These are phyloP conservation scores for Lasioglossum malachurum DNA, from an alignment of 2,888 invertebrate genomes.

Conservation along the genomic window DNA sequence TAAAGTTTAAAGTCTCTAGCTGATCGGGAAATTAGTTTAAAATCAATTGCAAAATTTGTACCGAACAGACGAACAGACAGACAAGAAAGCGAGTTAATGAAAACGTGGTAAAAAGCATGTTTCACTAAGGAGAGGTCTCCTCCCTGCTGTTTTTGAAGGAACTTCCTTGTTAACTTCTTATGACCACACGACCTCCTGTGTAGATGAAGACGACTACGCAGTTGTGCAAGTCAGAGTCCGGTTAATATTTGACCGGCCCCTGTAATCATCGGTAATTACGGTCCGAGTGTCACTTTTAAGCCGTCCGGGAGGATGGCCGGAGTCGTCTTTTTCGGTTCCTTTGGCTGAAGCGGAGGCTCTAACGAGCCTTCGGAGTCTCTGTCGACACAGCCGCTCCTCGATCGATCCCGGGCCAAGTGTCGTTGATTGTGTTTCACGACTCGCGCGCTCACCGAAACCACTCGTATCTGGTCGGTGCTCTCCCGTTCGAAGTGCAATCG, in stretches of 20 bases:
- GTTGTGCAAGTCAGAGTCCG: background rate
- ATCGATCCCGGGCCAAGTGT: conserved; percentile 50
- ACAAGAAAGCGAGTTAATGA: too few species aligned
- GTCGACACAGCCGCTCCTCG: conserved; percentile 23
- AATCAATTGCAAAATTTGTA: too few species aligned
- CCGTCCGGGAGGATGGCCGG: background rate
- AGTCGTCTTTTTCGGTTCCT: background rate
- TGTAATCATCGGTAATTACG: conserved; percentile 6
- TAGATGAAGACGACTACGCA: background rate
- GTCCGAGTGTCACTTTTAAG: conserved; percentile 14
- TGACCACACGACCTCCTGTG: too few species aligned
- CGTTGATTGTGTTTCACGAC: conserved; percentile 43
- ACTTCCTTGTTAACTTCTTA: too few species aligned
- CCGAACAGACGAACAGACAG: too few species aligned
- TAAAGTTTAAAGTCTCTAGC: too few species aligned
- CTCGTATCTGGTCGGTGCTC: conserved; percentile 45
- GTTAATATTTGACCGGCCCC: background rate
- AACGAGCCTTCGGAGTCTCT: conserved; percentile 46
- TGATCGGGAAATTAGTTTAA: too few species aligned
- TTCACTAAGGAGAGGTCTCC: too few species aligned
- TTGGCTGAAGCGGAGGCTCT: background rate
- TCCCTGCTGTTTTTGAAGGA: too few species aligned
- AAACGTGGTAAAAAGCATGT: too few species aligned
- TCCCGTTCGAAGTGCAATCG: conserved; percentile 48
- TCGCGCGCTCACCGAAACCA: conserved; percentile 41